Conservation (phyloP, 2,113 vertebrate genomes). For the Crotalus helleri region DNA sequence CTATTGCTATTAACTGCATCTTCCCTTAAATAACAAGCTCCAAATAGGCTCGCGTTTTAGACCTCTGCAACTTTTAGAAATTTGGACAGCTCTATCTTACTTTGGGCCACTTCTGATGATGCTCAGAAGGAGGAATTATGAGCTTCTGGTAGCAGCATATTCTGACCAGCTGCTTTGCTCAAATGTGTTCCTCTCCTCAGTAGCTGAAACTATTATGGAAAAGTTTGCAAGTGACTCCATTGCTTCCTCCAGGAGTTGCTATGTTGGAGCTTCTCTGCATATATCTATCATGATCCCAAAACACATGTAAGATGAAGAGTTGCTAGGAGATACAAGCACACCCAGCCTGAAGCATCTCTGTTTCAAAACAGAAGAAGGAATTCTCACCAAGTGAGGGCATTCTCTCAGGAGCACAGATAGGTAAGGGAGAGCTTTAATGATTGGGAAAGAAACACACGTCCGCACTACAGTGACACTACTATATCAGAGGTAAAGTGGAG, state of each 20-base stretch:
- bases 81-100: no score
- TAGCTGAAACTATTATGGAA: no score
- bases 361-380: constrained; percentile 43
- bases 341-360: constrained; percentile 29
- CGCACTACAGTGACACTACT: constrained; percentile 17
- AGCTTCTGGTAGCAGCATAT: background rate
- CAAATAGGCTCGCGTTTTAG: no score
- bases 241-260: background rate
- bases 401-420: constrained; percentile 53
- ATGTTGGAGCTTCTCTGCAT: background rate
- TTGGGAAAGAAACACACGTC: constrained; percentile 66
- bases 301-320: constrained; percentile 11
- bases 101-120: no score
- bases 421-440: constrained; percentile 61
- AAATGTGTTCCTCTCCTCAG: background rate
- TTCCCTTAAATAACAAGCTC: no score
- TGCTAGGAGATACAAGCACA: constrained; percentile 43
- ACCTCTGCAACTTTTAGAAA: no score
- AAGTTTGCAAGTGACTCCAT: background rate
- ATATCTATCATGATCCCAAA: constrained; percentile 43
- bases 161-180: background rate
- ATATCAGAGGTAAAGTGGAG: constrained; percentile 23
- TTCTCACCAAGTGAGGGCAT: constrained; percentile 23
- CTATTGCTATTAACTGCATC: no score
- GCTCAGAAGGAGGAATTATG: no score